Percentiles rank a stretch among this genome's conserved stretches.
These are phyloP conservation scores for Drosophila guanche DNA, from an alignment of 1,140 invertebrate genomes.

Conservation along the genomic window DNA sequence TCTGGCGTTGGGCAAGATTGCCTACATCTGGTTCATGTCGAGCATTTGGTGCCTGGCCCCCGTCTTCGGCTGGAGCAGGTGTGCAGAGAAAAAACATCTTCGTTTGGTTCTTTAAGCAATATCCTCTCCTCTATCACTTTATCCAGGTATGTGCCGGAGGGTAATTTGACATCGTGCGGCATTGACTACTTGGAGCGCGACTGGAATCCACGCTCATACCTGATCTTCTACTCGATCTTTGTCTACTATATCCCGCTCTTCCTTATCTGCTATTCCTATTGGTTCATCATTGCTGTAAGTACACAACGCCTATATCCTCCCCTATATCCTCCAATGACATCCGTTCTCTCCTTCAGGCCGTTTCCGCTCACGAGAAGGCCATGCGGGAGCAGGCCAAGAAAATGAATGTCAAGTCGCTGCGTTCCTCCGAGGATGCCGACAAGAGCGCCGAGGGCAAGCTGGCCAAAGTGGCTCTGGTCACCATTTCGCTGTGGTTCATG, in stretches of 20 bases:
- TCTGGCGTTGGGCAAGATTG: slow-evolving; percentile 87
- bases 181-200: slow-evolving; percentile 91
- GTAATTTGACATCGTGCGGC: slow-evolving; percentile 93
- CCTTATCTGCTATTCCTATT: slow-evolving; percentile 91
- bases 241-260: slow-evolving; percentile 89
- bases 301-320: not conserved
- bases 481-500: slow-evolving; percentile 92
- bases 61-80: slow-evolving; percentile 88
- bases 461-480: slow-evolving; percentile 92
- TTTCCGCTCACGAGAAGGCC: slow-evolving; percentile 90
- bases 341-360: slow-evolving; percentile 84
- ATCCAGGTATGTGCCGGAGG: slow-evolving; percentile 92
- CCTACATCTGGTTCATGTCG: slow-evolving; percentile 88
- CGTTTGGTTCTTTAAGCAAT: too few species aligned
- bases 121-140: not conserved
- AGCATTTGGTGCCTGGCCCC: slow-evolving; percentile 89
- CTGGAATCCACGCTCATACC: slow-evolving; percentile 87
- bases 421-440: slow-evolving; percentile 87
- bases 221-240: slow-evolving; percentile 88
- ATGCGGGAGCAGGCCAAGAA: slow-evolving; percentile 94
- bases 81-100: too few species aligned
- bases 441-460: slow-evolving; percentile 90
- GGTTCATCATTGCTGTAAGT: slow-evolving; percentile 89
- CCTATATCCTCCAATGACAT: too few species aligned
- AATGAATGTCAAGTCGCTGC: slow-evolving; percentile 92